Base-by-base conservation (phyloP, 2,888 invertebrate species). In the Idaea aversata region DNA sequence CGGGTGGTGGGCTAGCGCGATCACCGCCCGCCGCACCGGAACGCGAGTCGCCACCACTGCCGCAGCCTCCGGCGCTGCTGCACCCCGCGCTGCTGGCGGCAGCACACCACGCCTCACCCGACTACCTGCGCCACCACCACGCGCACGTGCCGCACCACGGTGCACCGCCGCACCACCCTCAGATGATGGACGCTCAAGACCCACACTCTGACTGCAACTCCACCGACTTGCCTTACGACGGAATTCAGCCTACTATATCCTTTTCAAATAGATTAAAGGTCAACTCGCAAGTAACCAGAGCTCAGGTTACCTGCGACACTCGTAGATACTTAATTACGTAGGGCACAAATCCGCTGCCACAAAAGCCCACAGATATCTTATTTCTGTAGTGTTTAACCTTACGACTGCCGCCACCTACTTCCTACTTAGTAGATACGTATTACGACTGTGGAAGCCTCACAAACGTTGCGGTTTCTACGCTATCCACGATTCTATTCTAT, bases 231-330 rank as follows among this genome's bases (percentile, higher is more conserved):
- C 95, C 96, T 84, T 98, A 97, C 94, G 98, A 98, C 91, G 97
- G 97, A 90, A 95, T 97, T 93, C 97, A 97, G 94, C 97, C 97
- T 95, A 97, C 97, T 95, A 97, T 98, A 97, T 98, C 98, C 96
- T 98, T 98, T 97, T 95, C 65, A 94, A 85, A 75, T 74, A 73
- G 64, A 94, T 95, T 63, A 57, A 61, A 61, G 25, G 15, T 61
- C 38, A 38, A 47, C n/a, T 47, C 47, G 57, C 57, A 59, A 59
- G 64, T 68, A 67, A 68, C 67, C 69, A 62, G 67, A 67, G 67
- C 65, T 70, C 57, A 75, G 70, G 78, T 78, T 80, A 81, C 75
- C 77, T 77, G 79, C 82, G 25, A 25, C 25, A 13, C 47, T 47
- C 47, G 47, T 25, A 13, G 47, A 47, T 47, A 47, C 72, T 75